Base-by-base conservation (phyloP, 2,797 vertebrate genomes). In the Sparidentex hasta region DNA sequence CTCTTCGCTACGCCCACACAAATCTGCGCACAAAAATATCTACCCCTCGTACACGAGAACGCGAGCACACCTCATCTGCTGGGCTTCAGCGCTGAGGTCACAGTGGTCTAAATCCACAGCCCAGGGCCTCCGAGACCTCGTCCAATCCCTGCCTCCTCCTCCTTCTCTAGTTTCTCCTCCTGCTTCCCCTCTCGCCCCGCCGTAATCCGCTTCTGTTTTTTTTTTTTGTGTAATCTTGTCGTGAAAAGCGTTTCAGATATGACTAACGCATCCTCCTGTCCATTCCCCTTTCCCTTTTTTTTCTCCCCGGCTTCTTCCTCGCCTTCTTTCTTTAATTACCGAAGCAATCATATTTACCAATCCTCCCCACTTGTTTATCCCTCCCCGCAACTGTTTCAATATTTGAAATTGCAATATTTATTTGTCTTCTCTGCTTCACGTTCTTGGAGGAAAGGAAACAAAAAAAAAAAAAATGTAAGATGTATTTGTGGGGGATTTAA, bases 311-410 rank as follows among this genome's bases (percentile, higher is more conserved):
- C 71, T 80, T 64, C 79, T 81, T 81, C 76, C 83, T 82, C 25
- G 43, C 72, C 80, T 83, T 87, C 86, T 87, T 82, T 80, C 84
- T 92, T 92, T 95, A 94, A 95, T 95, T 94, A 94, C 92, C 75
- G 61, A 90, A 63, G 90, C 90, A 94, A 94, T 95, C 91, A 87
- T 86, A 91, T 93, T 93, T 90, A 84, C 89, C 83, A 75, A 87
- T 85, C 90, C 83, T 86, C 83, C 71, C 64, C 2, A 65, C 90
- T 83, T 89, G 88, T 92, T 94, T 93, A 92, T 93, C 83, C 90
- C 88, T 91, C 79, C 90, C 88, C n/a, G 69, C 81, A 85, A 92
- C 85, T 89, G 87, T 92, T 92, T 93, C 89, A 92, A 93, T 90
- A 89, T 27, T 91, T 89, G 83, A 91, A 93, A 93, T 87, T 89